Evolutionary conservation across 2,797 vertebrate species (phyloP), one percentile per base, ranked within the genome.

Genomic region (Gobio occitaniae): DNA sequence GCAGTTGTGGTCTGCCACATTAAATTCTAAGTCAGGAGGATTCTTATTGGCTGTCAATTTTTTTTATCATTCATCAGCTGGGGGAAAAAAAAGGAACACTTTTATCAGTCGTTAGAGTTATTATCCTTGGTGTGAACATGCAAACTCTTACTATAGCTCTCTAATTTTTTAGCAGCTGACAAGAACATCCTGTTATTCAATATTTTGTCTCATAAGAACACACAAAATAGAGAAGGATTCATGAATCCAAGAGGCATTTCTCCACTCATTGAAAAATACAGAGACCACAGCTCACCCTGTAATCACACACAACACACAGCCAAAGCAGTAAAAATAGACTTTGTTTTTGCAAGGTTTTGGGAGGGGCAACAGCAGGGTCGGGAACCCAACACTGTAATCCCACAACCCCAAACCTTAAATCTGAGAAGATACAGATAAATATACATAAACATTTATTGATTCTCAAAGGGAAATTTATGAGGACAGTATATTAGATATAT

Each of bases 281-380:
- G 6, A 71, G 47, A 65, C 68, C 77, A 66, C 56, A 85, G 77
- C 68, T 72, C 77, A 85, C 76, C 77, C 83, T 80, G 68, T 85
- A 85, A 80, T 85, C 77, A 79, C 66, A 71, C 75, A 77, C 32
- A 69, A 63, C 15, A 79, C 68, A 48, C 54, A 47, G 66, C 41
- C 75, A 78, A 78, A 61, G 36, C 7, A 78, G 65, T 78, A 78
- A 72, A 85, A 85, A 85, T 85, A 85, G 77, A 80, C 44, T 47
- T 78, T 61, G 75, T 69, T 78, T 68, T 79, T 84, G 75, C 75
- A 85, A 74, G 47, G 54, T 54, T 85, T 38, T 80, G 68, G 77
- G 77, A 85, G 77, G 75, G 66, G 83, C 25, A 10, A 25, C 47
- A 68, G 56, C 41, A 71, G 77, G 29, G 66, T 71, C 10, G 2